A percentile compares a stretch with the other conserved stretches of the same genome.
These are phyloP conservation scores for Prorops nasuta DNA, from an alignment of 1,140 invertebrate species.

Conservation along the genomic window DNA sequence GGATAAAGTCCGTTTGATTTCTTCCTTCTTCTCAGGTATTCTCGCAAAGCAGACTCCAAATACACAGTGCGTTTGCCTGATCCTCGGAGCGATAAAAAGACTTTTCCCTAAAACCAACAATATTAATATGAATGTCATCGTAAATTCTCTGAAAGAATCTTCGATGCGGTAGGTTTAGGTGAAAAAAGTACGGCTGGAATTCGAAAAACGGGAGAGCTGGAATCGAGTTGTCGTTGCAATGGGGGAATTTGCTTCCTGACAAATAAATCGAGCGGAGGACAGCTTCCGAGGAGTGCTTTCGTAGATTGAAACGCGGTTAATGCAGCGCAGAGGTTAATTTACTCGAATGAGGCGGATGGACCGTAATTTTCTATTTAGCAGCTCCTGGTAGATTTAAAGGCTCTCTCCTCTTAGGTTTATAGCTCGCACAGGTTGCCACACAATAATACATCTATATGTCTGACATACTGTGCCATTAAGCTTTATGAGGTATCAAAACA, in stretches of 20 bases:
- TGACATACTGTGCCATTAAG: neutral
- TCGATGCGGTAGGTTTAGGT: too few relatives aligned
- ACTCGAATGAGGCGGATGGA: conserved; percentile 10
- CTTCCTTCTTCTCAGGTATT: conserved; percentile 5
- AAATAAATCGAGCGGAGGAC: conserved; percentile 4
- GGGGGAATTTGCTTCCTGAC: neutral
- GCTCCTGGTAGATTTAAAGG: conserved; percentile 14
- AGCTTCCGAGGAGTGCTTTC: too few relatives aligned
- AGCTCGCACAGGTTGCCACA: neutral
- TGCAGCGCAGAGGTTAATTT: conserved; percentile 12
- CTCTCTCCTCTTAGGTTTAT: conserved; percentile 18
- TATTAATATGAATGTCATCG: too few relatives aligned
- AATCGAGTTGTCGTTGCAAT: too few relatives aligned
- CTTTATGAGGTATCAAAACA: neutral
- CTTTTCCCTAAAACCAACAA: too few relatives aligned
- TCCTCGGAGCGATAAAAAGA: too few relatives aligned
- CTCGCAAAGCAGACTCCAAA: neutral
- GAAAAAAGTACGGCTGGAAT: too few relatives aligned
- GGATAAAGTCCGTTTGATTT: conserved; percentile 24
- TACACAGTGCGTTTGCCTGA: too few relatives aligned
- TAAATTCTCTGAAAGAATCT: too few relatives aligned
- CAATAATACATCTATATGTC: neutral
- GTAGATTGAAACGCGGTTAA: conserved; percentile 1
- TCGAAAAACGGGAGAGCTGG: too few relatives aligned
- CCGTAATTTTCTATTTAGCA: conserved; percentile 27